Conservation (phyloP, 1,140 invertebrate species). For the Carposina sasakii region DNA sequence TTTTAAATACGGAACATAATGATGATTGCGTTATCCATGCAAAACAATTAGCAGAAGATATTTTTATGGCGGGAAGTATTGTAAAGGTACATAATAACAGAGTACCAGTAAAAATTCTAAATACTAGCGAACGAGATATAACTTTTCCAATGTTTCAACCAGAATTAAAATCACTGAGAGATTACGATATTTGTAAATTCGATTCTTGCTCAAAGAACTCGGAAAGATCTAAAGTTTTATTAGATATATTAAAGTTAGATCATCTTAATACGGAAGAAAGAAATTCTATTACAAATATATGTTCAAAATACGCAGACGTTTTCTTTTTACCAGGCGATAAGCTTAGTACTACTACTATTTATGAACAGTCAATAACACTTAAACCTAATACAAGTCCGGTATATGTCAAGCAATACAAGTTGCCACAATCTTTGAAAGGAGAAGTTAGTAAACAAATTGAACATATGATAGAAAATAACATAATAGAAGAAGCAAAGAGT, state of each 20-base stretch:
- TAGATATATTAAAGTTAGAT: slow-evolving; percentile 13
- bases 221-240: background rate
- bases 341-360: slow-evolving; percentile 16
- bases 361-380: slow-evolving; percentile 19
- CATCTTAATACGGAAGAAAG: slow-evolving; percentile 22
- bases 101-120: background rate
- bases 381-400: slow-evolving; percentile 16
- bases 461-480: slow-evolving; percentile 23
- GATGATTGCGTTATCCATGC: background rate
- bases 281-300: slow-evolving; percentile 21
- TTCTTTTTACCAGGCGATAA: slow-evolving; percentile 22
- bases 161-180: background rate
- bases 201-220: too few relatives aligned
- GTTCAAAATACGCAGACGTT: slow-evolving; percentile 23
- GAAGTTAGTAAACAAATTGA: slow-evolving; percentile 10
- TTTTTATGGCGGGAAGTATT: background rate
- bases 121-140: background rate
- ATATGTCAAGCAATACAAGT: slow-evolving; percentile 27
- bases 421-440: slow-evolving; percentile 21
- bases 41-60: background rate
- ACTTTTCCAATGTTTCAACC: background rate
- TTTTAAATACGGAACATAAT: background rate
- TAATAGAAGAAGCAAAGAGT: slow-evolving; percentile 25
- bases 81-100: background rate
- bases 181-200: background rate